These are phyloP conservation scores for Musca domestica DNA, from an alignment of 1,140 invertebrate genomes.

Conservation along the genomic window DNA sequence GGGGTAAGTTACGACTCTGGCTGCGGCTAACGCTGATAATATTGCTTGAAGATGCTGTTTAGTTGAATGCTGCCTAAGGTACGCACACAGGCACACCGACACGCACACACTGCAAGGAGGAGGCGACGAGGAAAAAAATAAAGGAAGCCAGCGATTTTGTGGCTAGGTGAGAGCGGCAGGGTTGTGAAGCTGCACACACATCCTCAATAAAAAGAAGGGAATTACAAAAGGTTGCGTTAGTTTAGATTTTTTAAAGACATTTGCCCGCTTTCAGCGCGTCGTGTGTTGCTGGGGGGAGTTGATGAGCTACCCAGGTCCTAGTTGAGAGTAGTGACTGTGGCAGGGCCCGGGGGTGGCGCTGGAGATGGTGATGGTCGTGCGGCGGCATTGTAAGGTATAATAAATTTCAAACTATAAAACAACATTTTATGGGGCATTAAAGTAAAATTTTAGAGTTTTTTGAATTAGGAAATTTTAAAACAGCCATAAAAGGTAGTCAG, in stretches of 20 bases:
- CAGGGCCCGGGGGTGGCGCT: not conserved
- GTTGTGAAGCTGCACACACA: not conserved
- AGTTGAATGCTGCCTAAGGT: conserved; percentile 11
- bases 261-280: conserved; percentile 8
- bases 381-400: conserved; percentile 6
- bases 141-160: not conserved
- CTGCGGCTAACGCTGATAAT: not conserved
- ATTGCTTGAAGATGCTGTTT: conserved; percentile 11
- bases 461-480: conserved; percentile 17
- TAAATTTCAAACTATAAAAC: conserved; percentile 23
- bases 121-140: not conserved
- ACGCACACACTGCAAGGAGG: not conserved
- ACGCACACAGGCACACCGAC: not conserved
- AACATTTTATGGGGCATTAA: conserved; percentile 22
- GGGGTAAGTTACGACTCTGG: conserved; percentile 29
- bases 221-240: conserved; percentile 22
- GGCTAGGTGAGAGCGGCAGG: not conserved
- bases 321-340: not conserved
- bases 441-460: conserved; percentile 21
- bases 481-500: conserved; percentile 13
- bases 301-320: not conserved
- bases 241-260: conserved; percentile 22
- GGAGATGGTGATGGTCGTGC: not conserved
- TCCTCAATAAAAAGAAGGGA: conserved; percentile 1
- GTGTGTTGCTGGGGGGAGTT: not conserved